Evolutionary conservation across 2,888 invertebrate species (phyloP), one percentile per base, ranked within the genome.

Genomic region (Endomychus coccineus): DNA sequence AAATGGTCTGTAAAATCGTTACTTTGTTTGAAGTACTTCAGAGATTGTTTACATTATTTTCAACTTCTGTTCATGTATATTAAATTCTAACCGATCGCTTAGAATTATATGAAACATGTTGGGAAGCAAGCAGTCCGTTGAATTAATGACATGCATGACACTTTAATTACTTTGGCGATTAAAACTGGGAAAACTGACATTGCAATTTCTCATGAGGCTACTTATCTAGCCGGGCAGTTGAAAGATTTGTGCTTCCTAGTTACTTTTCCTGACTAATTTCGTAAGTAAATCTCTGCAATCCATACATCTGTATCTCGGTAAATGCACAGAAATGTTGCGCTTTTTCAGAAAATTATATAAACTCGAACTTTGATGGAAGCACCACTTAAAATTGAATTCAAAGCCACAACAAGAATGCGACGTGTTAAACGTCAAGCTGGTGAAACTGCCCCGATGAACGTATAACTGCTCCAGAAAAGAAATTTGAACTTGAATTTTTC

Each of bases 21-120:
- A 49, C 52, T 50, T 56, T 55, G 47, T 59, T 58, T 46, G 54
- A 46, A 15, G 35, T 56, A 42, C 44, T 57, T 39, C 50, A 54
- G 43, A 52, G 50, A 44, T 41, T 54, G 49, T 35, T 40, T 36
- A 45, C 39, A 33, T 44, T 44, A 34, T 44, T 45, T 47, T 41
- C 40, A 36, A 34, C 42, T 42, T 56, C 55, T 34, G 44, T 46
- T 40, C 35, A 47, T 36, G 40, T 49, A 43, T 52, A 48, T 49
- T 42, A 55, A 46, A 52, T 51, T 40, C 34, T 50, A 34, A 52
- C 42, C 41, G 45, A 55, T 51, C 46, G 50, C 41, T 35, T 54
- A 41, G 34, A 39, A 41, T 29, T 39, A 39, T 48, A 40, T 36
- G 48, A 47, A 24, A 55, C 51, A 38, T 48, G 50, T 36, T 54